These are phyloP conservation scores for Platycercus adscitus DNA, from an alignment of 2,113 vertebrate genomes.

Conservation along the genomic window DNA sequence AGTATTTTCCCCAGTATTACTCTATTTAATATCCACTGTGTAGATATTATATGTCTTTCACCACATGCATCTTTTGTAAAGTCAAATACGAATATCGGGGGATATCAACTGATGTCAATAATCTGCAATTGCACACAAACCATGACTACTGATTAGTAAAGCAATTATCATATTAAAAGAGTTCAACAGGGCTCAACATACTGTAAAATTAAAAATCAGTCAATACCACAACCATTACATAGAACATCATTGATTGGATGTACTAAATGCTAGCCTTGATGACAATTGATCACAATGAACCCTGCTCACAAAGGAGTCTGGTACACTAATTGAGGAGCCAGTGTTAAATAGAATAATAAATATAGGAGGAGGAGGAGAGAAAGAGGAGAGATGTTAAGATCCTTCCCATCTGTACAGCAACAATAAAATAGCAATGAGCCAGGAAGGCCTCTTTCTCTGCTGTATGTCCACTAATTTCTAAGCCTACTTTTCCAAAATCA, in stretches of 20 bases:
- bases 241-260: slow-evolving; percentile 29
- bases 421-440: not conserved
- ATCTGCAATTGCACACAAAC: not conserved
- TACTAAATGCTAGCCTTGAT: not conserved
- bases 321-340: slow-evolving; percentile 32
- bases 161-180: slow-evolving; percentile 66
- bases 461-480: not conserved
- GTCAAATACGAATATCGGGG: not conserved
- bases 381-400: not conserved
- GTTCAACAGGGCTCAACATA: slow-evolving; percentile 49
- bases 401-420: not conserved
- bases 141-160: slow-evolving; percentile 44
- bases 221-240: not conserved
- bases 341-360: not conserved
- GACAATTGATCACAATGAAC: slow-evolving; percentile 42
- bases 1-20: not conserved
- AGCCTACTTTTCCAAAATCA: not conserved
- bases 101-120: not conserved
- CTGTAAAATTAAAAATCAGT: slow-evolving; percentile 47
- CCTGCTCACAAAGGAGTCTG: slow-evolving; percentile 14
- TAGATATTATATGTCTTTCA: not conserved
- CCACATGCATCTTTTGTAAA: not conserved
- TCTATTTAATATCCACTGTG: not conserved
- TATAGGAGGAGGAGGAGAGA: not conserved
- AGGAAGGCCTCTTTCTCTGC: not conserved